Base-by-base conservation (phyloP, 35 echinoderm and acorn worm species). In the Ptychodera flava region DNA sequence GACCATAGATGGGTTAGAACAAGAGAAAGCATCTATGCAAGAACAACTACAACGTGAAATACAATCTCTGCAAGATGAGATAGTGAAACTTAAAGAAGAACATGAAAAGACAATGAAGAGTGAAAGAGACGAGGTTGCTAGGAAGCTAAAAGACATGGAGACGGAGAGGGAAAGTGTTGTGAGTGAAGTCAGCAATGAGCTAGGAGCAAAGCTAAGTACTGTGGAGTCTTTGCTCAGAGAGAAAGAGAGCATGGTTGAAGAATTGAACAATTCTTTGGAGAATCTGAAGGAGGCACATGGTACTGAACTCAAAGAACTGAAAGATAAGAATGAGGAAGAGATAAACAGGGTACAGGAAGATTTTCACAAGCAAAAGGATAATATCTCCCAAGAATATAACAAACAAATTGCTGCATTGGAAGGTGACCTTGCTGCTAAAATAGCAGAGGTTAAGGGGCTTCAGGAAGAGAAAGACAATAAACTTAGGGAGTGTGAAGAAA, bases 101-200 rank as follows among this genome's bases (percentile, higher is more conserved):
- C 84, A 87, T 84, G 78, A 92, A 16, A 85, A 94, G 33, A 86
- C 45, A 27, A 75, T 94, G 30, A 64, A 88, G 35, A 33, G 85
- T 35, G 92, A 93, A 38, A 89, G 83, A 78, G 85, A 88, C 16
- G 92, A 91, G 80, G 52, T 97, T 34, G 89, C 86, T 29, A 78
- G 83, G 32, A 87, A 90, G 34, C 16, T 97, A 36, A 89, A 93
- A 64, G 76, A 86, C 31, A 38, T 85, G 28, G 92, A 93, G 85
- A 37, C 86, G 31, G 91, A 97, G 78, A 97, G 81, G 31, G 89
- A 93, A 81, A 93, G 89, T 85, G 91, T 89, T 2, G 83, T 97
- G 31, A 78, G 82, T 81, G 95, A 93, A 31, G 80, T 97, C 10
- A 35, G 87, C 2, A 80, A 83, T 22, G 86, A 91, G 27, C 76